A percentile compares a stretch with the other conserved stretches of the same genome.
These are phyloP conservation scores for Drosophila algonquin DNA, from an alignment of 2,888 invertebrate species.

Conservation along the genomic window DNA sequence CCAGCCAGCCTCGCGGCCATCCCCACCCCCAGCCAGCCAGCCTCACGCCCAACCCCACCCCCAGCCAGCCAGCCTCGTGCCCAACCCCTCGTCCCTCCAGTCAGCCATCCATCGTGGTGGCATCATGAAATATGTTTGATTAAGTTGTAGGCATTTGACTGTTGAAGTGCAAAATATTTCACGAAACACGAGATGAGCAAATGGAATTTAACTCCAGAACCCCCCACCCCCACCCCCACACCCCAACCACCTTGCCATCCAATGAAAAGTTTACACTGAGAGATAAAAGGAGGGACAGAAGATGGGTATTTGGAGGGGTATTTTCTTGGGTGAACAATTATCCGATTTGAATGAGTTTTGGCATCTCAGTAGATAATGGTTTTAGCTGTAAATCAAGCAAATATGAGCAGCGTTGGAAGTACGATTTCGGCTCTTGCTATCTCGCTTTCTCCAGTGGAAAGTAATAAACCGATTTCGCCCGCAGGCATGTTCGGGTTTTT, in stretches of 20 bases:
- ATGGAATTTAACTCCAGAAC: slow-evolving; percentile 16
- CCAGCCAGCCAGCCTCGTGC: slow-evolving; percentile 21
- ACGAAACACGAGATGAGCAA: slow-evolving; percentile 4
- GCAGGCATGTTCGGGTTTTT: too few species aligned
- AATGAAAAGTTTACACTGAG: not conserved
- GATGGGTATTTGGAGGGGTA: not conserved
- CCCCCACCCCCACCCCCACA: too few species aligned
- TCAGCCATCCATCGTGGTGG: not conserved
- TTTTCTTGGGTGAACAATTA: not conserved
- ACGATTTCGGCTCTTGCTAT: too few species aligned
- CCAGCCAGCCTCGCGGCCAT: slow-evolving; percentile 50
- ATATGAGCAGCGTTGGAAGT: too few species aligned
- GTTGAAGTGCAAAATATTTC: slow-evolving; percentile 51
- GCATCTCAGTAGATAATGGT: not conserved
- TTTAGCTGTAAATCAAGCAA: too few species aligned
- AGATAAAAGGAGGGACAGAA: slow-evolving; percentile 5
- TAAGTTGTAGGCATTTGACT: slow-evolving; percentile 64
- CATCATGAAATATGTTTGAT: slow-evolving; percentile 60
- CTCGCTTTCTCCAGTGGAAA: too few species aligned
- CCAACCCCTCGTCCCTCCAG: slow-evolving; percentile 8
- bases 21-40: slow-evolving; percentile 45
- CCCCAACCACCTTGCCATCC: not conserved
- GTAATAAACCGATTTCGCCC: too few species aligned
- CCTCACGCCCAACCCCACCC: slow-evolving; percentile 10
- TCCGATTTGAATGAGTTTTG: not conserved